Evolutionary conservation across 1,140 invertebrate species (phyloP).

Genomic region (Eufriesea mexicana): DNA sequence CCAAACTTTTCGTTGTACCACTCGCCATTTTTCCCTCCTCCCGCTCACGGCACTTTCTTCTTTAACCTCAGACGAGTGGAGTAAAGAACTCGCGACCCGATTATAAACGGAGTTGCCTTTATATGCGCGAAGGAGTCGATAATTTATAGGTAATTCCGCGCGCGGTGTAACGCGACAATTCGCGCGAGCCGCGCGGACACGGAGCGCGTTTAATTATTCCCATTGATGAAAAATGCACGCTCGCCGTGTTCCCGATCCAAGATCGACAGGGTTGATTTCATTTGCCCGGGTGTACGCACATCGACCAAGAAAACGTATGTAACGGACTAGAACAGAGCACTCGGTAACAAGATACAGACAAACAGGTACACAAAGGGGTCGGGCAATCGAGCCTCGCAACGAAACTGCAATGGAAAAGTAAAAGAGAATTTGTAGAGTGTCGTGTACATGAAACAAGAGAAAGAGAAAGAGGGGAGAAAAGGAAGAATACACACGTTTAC

Average conservation of each 20-base stretch:
- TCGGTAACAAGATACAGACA: slow-evolving; percentile 56
- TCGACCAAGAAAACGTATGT: slow-evolving; percentile 39
- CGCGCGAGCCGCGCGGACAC: too few relatives aligned
- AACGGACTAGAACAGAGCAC: slow-evolving; percentile 17
- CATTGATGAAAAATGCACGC: too few relatives aligned
- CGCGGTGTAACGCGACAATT: too few relatives aligned
- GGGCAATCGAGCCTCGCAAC: slow-evolving; percentile 33
- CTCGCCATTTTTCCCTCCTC: not conserved
- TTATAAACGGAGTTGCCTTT: not conserved
- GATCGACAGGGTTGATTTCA: slow-evolving; percentile 27
- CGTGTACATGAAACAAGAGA: slow-evolving; percentile 26
- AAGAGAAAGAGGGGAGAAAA: not conserved
- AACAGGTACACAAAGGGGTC: slow-evolving; percentile 37
- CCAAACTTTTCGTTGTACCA: not conserved
- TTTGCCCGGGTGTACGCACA: slow-evolving; percentile 16
- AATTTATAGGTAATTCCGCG: not conserved
- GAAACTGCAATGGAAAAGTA: not conserved
- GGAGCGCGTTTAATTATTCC: too few relatives aligned
- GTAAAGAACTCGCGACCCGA: not conserved
- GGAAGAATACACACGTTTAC: slow-evolving; percentile 47
- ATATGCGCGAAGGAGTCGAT: not conserved
- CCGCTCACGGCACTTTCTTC: not conserved
- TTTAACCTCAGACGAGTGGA: too few relatives aligned
- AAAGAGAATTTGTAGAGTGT: slow-evolving; percentile 30
- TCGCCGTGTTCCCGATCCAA: slow-evolving; percentile 13